phyloP scores from a whole-genome alignment of 2,797 vertebrate genomes.

The Cynopterus sphinx region DNA sequence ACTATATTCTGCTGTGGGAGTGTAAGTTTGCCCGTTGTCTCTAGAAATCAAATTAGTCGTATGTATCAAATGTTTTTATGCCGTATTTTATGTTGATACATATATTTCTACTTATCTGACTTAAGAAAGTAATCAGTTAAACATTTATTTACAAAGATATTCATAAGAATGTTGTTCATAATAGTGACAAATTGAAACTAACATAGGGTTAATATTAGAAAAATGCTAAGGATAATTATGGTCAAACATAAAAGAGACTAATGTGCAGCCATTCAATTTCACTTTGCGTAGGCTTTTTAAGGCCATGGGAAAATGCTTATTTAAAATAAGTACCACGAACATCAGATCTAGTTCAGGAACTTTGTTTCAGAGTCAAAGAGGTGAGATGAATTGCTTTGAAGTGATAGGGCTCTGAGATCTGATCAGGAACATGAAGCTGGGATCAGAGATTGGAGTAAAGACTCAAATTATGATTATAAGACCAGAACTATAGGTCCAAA shows the following conservation, averaged over 20 bases:
- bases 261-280: not conserved
- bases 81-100: not conserved
- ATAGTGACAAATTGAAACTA: slow-evolving; percentile 24
- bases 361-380: not conserved
- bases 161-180: not conserved
- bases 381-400: not conserved
- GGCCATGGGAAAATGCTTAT: not conserved
- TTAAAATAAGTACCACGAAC: not conserved
- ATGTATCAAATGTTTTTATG: not conserved
- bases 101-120: not conserved
- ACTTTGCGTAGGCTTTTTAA: not conserved
- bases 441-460: not conserved
- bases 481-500: not conserved
- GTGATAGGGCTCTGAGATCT: not conserved
- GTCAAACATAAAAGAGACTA: not conserved
- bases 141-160: slow-evolving; percentile 1
- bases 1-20: not conserved
- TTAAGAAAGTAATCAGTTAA: not conserved
- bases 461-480: not conserved
- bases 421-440: not conserved
- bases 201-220: not conserved
- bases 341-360: not conserved
- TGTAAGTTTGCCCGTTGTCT: not conserved
- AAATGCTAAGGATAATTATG: not conserved
- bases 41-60: not conserved